Conservation (phyloP, 2,113 vertebrate species). For the Gallinago undulata region DNA sequence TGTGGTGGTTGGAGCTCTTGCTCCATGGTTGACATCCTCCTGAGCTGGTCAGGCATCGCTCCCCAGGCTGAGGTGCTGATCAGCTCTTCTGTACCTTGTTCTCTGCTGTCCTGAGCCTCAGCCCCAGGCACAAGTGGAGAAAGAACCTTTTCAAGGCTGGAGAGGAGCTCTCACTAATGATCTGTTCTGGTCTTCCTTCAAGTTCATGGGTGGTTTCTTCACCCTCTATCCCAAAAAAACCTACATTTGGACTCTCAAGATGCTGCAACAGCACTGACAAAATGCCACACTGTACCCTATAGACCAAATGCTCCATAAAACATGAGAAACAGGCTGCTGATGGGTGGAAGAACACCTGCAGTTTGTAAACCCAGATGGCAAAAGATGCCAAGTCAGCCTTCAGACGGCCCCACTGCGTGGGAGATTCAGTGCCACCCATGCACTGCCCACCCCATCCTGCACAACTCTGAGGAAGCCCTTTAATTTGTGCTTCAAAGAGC, state of each 20-base stretch:
- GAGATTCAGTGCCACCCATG: background rate
- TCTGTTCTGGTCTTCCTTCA: background rate
- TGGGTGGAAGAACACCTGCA: background rate
- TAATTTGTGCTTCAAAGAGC: background rate
- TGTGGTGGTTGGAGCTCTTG: background rate
- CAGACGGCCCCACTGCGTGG: background rate
- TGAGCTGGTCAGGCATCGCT: background rate
- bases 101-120: background rate
- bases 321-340: background rate
- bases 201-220: background rate
- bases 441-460: background rate
- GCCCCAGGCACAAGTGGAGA: background rate
- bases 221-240: background rate
- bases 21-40: fast-evolving
- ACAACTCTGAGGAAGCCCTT: fast-evolving
- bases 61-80: background rate
- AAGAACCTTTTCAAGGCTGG: background rate
- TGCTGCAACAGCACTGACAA: background rate
- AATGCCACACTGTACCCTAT: background rate
- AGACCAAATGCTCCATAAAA: background rate
- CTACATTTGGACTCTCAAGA: background rate
- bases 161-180: background rate
- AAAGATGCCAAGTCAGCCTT: background rate
- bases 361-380: background rate
- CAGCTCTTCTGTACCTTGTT: background rate